These are phyloP conservation scores for Halictus ligatus DNA, from an alignment of 2,888 invertebrate genomes.

Conservation along the genomic window DNA sequence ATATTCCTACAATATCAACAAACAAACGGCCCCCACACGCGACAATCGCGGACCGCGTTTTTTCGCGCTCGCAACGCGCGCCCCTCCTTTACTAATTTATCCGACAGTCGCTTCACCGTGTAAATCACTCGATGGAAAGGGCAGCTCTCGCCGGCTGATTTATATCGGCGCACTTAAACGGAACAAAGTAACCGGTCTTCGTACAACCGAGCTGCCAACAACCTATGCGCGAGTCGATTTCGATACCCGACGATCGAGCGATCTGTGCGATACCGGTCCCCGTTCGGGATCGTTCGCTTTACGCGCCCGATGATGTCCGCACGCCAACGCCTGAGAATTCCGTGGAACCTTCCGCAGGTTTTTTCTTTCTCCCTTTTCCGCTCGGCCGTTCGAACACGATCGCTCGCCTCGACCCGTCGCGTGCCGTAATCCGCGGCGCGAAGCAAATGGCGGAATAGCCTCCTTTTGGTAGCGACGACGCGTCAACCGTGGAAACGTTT, in stretches of 20 bases:
- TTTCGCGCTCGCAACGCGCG: constrained; percentile 11
- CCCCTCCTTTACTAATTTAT: constrained; percentile 63
- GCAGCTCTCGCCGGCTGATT: constrained; percentile 59
- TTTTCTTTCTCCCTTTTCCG: not conserved
- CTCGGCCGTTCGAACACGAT: not conserved
- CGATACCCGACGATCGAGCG: not conserved
- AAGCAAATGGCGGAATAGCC: not conserved
- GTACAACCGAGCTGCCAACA: not conserved
- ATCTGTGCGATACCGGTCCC: not conserved
- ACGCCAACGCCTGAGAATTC: not conserved
- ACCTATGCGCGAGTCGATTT: not conserved
- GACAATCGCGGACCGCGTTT: constrained; percentile 14
- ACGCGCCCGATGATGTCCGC: not conserved
- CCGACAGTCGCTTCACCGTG: constrained; percentile 62
- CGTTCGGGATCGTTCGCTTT: not conserved
- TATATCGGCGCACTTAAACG: constrained; percentile 63
- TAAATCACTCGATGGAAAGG: constrained; percentile 64
- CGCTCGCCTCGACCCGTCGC: not conserved
- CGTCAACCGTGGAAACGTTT: not conserved
- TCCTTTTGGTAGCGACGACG: not conserved
- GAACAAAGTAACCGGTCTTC: constrained; percentile 56
- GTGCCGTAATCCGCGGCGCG: not conserved
- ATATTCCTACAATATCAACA: too few species aligned
- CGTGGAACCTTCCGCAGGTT: not conserved
- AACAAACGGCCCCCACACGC: not conserved